phyloP scores from a whole-genome alignment of 1,140 invertebrate species.

The Drosophila tsacasi region DNA sequence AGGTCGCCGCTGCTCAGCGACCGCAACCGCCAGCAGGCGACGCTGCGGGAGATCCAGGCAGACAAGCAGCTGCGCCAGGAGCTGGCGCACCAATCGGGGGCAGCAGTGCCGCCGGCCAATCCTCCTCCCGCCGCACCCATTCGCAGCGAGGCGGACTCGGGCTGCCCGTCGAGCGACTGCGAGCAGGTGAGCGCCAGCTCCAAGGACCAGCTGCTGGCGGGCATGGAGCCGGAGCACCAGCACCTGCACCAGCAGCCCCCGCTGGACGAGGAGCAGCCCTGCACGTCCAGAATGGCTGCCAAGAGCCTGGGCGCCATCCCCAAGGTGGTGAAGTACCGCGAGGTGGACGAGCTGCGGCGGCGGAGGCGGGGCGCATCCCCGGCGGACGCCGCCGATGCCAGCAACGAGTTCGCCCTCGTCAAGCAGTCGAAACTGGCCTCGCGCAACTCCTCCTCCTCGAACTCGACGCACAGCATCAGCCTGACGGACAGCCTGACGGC shows the following conservation, averaged over 20 bases:
- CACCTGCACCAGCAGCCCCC: constrained; percentile 84
- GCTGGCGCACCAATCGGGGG: constrained; percentile 34
- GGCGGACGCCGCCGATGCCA: neutral
- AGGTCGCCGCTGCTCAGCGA: constrained; percentile 87
- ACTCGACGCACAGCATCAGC: constrained; percentile 78
- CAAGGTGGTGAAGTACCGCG: constrained; percentile 86
- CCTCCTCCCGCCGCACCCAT: constrained; percentile 30
- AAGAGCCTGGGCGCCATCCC: constrained; percentile 91
- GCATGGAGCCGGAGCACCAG: constrained; percentile 78
- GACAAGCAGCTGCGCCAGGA: constrained; percentile 72
- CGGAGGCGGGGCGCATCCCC: constrained; percentile 25
- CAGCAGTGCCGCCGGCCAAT: constrained; percentile 15
- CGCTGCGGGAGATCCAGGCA: constrained; percentile 53
- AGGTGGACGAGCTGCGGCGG: constrained; percentile 73
- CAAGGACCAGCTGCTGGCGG: constrained; percentile 88
- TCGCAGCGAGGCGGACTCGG: constrained; percentile 79
- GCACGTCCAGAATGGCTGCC: constrained; percentile 59
- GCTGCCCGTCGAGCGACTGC: constrained; percentile 80
- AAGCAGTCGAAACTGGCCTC: constrained; percentile 59
- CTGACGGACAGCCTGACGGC: constrained; percentile 76
- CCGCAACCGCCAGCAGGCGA: constrained; percentile 57
- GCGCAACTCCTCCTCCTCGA: constrained; percentile 75
- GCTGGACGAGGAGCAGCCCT: constrained; percentile 64
- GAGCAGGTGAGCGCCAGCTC: constrained; percentile 88
- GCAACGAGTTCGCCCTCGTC: constrained; percentile 57